phyloP scores from a whole-genome alignment of 2,113 vertebrate species.

The Muscicapa adusta region DNA sequence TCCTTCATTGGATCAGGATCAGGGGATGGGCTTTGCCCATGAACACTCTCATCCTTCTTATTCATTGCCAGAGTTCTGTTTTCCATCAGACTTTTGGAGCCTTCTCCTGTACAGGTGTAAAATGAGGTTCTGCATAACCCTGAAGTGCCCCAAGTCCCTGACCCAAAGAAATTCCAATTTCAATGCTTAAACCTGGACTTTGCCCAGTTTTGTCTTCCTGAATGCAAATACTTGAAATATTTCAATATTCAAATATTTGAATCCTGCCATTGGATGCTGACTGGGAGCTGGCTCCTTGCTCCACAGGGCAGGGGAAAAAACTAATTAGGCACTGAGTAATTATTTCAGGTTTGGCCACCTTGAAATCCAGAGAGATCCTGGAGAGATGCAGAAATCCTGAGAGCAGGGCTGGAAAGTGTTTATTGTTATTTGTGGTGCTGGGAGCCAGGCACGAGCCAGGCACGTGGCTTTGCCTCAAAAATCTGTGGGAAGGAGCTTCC shows the following conservation, averaged over 20 bases:
- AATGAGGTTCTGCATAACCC: neutral
- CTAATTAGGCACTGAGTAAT: neutral
- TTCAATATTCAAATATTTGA: neutral
- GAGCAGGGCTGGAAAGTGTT: rapidly evolving
- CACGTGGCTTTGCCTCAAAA: neutral
- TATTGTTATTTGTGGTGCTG: neutral
- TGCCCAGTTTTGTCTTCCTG: neutral
- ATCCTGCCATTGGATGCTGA: neutral
- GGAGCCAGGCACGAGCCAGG: rapidly evolving
- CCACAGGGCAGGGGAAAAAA: neutral
- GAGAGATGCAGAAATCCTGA: no score
- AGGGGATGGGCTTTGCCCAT: rapidly evolving
- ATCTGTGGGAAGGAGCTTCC: rapidly evolving
- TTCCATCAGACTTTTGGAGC: neutral
- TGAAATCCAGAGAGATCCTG: rapidly evolving
- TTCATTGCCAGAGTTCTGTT: neutral
- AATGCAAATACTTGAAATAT: neutral
- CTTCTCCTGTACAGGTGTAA: rapidly evolving
- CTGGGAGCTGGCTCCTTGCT: neutral
- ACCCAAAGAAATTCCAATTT: neutral
- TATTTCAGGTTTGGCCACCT: neutral
- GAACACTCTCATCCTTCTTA: rapidly evolving
- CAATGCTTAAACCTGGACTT: rapidly evolving
- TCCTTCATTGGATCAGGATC: rapidly evolving
- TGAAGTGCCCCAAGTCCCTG: rapidly evolving